These are phyloP conservation scores for Stenichneumon culpator DNA, from an alignment of 2,888 invertebrate genomes.

Conservation along the genomic window DNA sequence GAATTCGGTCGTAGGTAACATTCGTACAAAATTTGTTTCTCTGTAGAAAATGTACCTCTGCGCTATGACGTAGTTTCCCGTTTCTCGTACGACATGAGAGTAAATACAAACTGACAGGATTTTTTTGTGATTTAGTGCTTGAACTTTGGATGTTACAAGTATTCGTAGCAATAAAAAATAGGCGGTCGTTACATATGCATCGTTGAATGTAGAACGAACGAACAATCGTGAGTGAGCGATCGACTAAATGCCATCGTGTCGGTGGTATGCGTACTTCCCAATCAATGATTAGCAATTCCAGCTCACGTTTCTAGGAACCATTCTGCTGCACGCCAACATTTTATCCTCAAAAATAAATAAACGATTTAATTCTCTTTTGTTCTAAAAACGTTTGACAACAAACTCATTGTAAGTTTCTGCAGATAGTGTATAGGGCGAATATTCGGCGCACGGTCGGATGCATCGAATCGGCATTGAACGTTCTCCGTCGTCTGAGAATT, in stretches of 20 bases:
- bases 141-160: slow-evolving; percentile 47
- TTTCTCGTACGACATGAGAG: not conserved
- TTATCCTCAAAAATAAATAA: slow-evolving; percentile 45
- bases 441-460: slow-evolving; percentile 6
- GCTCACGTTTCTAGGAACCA: slow-evolving; percentile 51
- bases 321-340: slow-evolving; percentile 27
- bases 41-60: not conserved
- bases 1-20: slow-evolving; percentile 11
- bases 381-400: slow-evolving; percentile 24
- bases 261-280: slow-evolving; percentile 3
- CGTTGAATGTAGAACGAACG: slow-evolving; percentile 42
- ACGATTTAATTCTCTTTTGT: not conserved
- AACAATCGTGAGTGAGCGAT: slow-evolving; percentile 40
- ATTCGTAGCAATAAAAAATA: slow-evolving; percentile 56
- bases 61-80: not conserved
- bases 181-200: slow-evolving; percentile 36
- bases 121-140: slow-evolving; percentile 23
- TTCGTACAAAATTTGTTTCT: slow-evolving; percentile 25
- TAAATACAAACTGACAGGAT: slow-evolving; percentile 13
- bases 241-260: slow-evolving; percentile 48
- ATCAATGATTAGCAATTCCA: slow-evolving; percentile 55
- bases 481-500: slow-evolving; percentile 6
- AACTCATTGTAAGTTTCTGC: slow-evolving; percentile 15
- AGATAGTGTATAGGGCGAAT: not conserved
- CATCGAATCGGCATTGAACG: slow-evolving; percentile 13